Base-by-base conservation (phyloP, 1,140 invertebrate species). In the Elymnias hypermnestra region DNA sequence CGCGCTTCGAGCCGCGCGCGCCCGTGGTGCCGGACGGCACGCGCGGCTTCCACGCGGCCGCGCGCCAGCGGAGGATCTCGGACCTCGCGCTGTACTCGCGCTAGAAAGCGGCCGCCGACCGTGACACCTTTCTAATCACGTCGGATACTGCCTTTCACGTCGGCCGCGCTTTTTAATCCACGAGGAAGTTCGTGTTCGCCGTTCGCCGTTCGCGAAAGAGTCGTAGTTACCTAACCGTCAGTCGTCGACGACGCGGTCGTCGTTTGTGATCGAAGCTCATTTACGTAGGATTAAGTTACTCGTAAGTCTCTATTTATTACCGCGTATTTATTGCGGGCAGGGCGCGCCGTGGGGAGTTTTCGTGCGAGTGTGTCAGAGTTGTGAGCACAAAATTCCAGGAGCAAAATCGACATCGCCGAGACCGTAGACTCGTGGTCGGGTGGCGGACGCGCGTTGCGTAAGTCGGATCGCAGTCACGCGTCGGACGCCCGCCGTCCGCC, bases 21-120 rank as follows among this genome's bases (percentile, higher is more conserved):
- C 95, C 95, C 0, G 88, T 90, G 44, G 95, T 94, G 4, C 95
- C 95, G 2, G 94, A 96, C 81, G 94, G 94, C 13, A 93, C 93
- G 14, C 88, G 90, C 36, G 95, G 95, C 17, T 96, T 97, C 79
- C 84, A 87, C 57, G 68, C 81, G n/a, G 83, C 79, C 18, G 65
- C 83, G 15, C 74, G 84, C 56, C 84, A 87, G 64, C 82, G 86
- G 22, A 68, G 84, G 57, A 87, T 87, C 63, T 87, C 86, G 43
- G 86, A 87, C 74, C 79, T 87, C 46, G 84, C 84, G 48, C 66
- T 87, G 39, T 87, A 87, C 55, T 86, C 84, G 62, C 83, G 83
- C 67, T 87, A 86, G 79, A 83, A 83, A 83, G 78, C 70, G 70
- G 19, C 54, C 64, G 66, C 70, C 67, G 63, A 83, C 72, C 82